Evolutionary conservation across 2,888 invertebrate genomes (phyloP), one percentile per base, ranked within the genome.

Genomic region (Aphrophora alni): DNA sequence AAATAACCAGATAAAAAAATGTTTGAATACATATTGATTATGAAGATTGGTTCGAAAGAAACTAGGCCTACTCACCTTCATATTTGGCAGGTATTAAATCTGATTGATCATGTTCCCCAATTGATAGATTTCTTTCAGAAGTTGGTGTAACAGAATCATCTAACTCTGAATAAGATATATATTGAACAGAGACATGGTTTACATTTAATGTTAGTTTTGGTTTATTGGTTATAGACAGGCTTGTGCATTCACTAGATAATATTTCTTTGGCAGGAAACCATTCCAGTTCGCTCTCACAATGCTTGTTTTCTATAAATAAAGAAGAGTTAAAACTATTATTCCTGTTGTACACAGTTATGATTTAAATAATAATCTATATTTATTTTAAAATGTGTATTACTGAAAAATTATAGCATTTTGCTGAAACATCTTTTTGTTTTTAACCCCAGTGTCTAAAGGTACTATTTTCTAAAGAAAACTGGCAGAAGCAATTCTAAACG

Each of bases 41-140:
- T n/a, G n/a, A n/a, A n/a, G n/a, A n/a, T n/a, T n/a, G n/a, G n/a
- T n/a, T n/a, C n/a, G n/a, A n/a, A 33, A 33, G 33, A 33, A 33
- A 5, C 33, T 33, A 33, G 33, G 33, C 28, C 21, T 33, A 28
- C 83, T 75, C 87, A 93, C 95, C 95, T 92, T 96, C 96, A 90
- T 96, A 96, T 86, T 92, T 91, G 10, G 93, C 94, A 68, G 93
- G 90, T 78, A 95, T 87, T 77, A 96, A 89, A 89, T 96, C 96
- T 12, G 95, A 94, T 86, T 94, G 93, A 82, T 90, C 78, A 26
- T 73, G 51, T 28, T 83, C 83, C 51, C 82, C 84, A n/a, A 70
- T n/a, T n/a, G n/a, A n/a, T n/a, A n/a, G 26, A 24, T 70, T 33
- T 7, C 0, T 21, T 21, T 2, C 21, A 21, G 59, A 44, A 14